phyloP scores from a whole-genome alignment of 2,797 vertebrate genomes.

The Diplodus puntazzo region DNA sequence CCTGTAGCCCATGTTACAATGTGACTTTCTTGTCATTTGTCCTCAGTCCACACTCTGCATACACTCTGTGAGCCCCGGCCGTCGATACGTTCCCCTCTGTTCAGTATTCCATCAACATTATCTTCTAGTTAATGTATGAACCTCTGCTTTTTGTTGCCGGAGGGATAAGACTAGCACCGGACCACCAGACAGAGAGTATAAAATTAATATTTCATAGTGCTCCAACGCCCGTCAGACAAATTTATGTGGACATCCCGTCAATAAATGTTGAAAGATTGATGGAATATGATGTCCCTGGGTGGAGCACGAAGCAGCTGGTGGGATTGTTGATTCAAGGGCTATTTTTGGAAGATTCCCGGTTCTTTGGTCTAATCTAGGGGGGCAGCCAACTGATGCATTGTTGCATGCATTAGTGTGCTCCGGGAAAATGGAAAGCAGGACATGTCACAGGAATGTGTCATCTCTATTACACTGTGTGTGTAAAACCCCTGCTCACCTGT shows the following conservation, averaged over 20 bases:
- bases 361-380: constrained; percentile 70
- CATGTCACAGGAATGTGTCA: constrained; percentile 34
- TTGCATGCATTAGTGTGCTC: constrained; percentile 60
- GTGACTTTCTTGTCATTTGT: constrained; percentile 60
- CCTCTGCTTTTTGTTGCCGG: constrained; percentile 71
- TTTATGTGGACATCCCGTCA: constrained; percentile 85
- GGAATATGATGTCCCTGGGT: constrained; percentile 80
- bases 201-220: constrained; percentile 85
- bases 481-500: constrained; percentile 26
- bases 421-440: constrained; percentile 64
- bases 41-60: constrained; percentile 27
- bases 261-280: constrained; percentile 86
- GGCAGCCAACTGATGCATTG: constrained; percentile 68
- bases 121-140: constrained; percentile 76
- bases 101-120: constrained; percentile 70
- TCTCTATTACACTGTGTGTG: constrained; percentile 5
- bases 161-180: constrained; percentile 65
- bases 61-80: constrained; percentile 18
- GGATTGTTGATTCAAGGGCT: constrained; percentile 76
- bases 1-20: constrained; percentile 40
- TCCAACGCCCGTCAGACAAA: constrained; percentile 80
- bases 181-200: constrained; percentile 75
- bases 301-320: constrained; percentile 77
- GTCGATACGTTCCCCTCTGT: constrained; percentile 65
- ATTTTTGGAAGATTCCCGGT: constrained; percentile 78